Base-by-base conservation (phyloP, 2,113 vertebrate species). In the Aramus guarauna region DNA sequence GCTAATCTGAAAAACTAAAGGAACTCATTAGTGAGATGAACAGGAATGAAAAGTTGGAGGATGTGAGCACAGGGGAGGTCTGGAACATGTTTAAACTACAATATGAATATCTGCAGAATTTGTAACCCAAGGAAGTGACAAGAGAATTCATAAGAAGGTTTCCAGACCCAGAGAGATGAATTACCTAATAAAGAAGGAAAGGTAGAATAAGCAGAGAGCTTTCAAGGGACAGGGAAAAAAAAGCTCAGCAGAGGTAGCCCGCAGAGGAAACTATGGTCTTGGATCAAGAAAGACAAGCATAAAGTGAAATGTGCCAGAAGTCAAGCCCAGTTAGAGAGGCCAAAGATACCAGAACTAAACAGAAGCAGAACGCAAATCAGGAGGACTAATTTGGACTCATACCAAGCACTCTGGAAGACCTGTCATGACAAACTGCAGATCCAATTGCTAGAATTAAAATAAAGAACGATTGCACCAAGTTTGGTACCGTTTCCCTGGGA, bases 101-200 rank as follows among this genome's bases (percentile, higher is more conserved):
- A 16, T 75, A 81, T 64, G 71, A 85, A 13, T 90, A 94, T 85
- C 84, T 92, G 48, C 92, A 79, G 81, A 88, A 94, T 79, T 72
- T 82, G 87, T 85, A 96, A 95, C 87, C 66, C 67, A 90, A 96
- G 71, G 58, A 94, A 92, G 90, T 85, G 96, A 95, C 92, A 91
- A 76, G 58, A 96, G 92, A 93, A 95, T 93, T 88, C 74, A 4
- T 45, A 82, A 96, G 92, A 97, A 95, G 85, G 74, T 83, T 96
- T 95, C 96, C 96, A 97, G 94, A 93, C 37, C 77, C 90, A 85
- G 74, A 0, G 14, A 96, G 87, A 96, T 79, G 53, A 82, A 96
- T 90, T 96, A 92, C 93, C 90, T 96, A 95, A 96, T 88, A 91
- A 90, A 95, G 87, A 93, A 94, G 60, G 81, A 88, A 95, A 95